Evolutionary conservation across 2,797 vertebrate species (phyloP), one percentile per base, ranked within the genome.

Genomic region (Pantherophis alleghaniensis): DNA sequence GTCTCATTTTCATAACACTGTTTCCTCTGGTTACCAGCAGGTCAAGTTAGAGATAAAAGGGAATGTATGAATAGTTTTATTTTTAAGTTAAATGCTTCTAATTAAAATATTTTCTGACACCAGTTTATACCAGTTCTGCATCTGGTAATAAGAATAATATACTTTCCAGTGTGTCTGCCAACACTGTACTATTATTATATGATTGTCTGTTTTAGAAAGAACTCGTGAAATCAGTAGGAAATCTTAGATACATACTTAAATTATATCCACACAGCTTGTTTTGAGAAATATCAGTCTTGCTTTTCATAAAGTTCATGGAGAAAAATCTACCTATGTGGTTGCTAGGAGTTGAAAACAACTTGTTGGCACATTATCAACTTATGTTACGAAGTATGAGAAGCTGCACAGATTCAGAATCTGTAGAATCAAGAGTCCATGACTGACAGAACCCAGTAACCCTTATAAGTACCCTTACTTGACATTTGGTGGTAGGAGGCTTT

Each of bases 231-330:
- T 4, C 13, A 42, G 22, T n/a, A 66, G 94, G 32, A 92, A 94
- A 93, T 86, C 87, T 93, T 94, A 95, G 93, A 92, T 92, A 93
- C 87, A 95, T 95, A 14, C 91, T 86, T 24, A 86, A 94, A 63
- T 18, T 55, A 37, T 90, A 94, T 95, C 95, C 92, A 79, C 91
- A 95, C 26, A 95, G 92, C 91, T 94, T 3, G 57, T 91, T 55
- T 92, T 37, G 91, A 66, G 18, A 42, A 94, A 91, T 90, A 61
- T 28, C 60, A 66, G 28, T 26, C 12, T 66, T 66, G 12, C 28
- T 14, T n/a, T 66, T 66, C 13, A 66, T 32, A 7, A 69, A 69
- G n/a, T 69, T 69, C 6, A 69, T 69, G 66, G 66, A 69, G n/a
- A 32, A 69, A 16, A 69, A 5, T 32, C 66, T 69, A 32, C 2